Base-by-base conservation (phyloP, 2,797 vertebrate genomes). In the Fistularia commersonii region DNA sequence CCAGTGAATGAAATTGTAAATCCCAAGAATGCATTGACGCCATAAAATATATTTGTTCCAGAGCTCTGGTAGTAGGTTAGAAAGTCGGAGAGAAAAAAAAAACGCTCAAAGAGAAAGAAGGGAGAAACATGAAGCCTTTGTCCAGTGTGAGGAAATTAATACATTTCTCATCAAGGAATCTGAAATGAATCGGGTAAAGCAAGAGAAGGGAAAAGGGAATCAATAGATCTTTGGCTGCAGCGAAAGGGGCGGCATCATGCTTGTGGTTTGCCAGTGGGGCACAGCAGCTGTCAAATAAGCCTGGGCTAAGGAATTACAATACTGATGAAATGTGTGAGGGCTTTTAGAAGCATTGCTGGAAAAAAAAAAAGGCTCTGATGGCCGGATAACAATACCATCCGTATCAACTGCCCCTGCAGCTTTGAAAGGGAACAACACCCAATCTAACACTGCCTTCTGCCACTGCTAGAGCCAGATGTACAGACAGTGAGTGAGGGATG, bases 271-370 rank as follows among this genome's bases (percentile, higher is more conserved):
- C 89, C 93, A 93, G 93, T 96, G 93, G 93, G 94, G 93, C 92
- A 93, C 92, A 93, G 92, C 95, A 95, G 93, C 93, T 95, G 93
- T 93, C 92, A 92, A 94, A 94, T 91, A 94, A 93, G 92, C 93
- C 92, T 91, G 90, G 94, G 94, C 93, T 92, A 91, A 90, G 93
- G 92, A 93, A 95, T 93, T 90, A 95, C 93, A 96, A 96, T 91
- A 92, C 92, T 94, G 93, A 94, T 94, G 92, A 93, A 94, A 93
- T 92, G 91, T 91, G 91, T 81, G 88, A 82, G 84, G 86, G 91
- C 82, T 91, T 94, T 92, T 87, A 93, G 91, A 92, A 88, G 89
- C 91, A 89, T 91, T 76, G 85, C 88, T 87, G 91, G 87, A 23
- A 89, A 92, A 91, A 91, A 23, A 89, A 92, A 91, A 91, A 84